Base-by-base conservation (phyloP, 2,797 vertebrate species). In the Furcifer pardalis region DNA sequence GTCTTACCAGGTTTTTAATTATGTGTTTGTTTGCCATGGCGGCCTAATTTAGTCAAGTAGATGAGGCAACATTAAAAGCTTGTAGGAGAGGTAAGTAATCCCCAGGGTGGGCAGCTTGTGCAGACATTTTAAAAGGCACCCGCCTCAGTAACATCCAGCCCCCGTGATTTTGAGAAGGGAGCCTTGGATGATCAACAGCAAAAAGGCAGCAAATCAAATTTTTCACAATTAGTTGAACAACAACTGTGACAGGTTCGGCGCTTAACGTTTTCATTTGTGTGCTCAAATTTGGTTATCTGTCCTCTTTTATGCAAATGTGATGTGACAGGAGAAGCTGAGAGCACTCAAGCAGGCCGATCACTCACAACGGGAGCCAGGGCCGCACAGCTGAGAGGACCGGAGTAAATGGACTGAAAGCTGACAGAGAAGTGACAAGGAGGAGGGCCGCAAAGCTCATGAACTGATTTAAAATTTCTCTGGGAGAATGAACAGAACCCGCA, bases 201-300 rank as follows among this genome's bases (percentile, higher is more conserved):
- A 95, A 97, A 95, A 96, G 96, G 94, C 84, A 94, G 96, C 96
- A 98, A 99, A 99, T 97, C 97, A 92, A 97, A 99, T 99, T 98
- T 97, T 97, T 99, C 98, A 98, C 98, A 99, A 99, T 99, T 99
- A 99, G 97, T 97, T 96, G 96, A 96, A 97, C 96, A 97, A 96
- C 94, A 94, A 97, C 96, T 93, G 95, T 97, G 98, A 98, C 98
- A 98, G 97, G 97, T 97, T 96, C 91, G 93, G 97, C 92, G 97
- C 95, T 96, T 96, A 96, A 94, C 94, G 95, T 97, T 97, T 97
- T 97, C 96, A 97, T 97, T 96, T 96, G 96, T 94, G 95, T 95
- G 95, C 96, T 97, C 96, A 98, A 98, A 99, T 99, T 98, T 98
- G 98, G 98, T 98, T 97, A 99, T 99, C 97, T 85, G 96, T 99